Percentiles rank a stretch among this genome's conserved stretches.
Evolutionary conservation across 2,797 vertebrate species (phyloP).

Genomic region (Huso huso): DNA sequence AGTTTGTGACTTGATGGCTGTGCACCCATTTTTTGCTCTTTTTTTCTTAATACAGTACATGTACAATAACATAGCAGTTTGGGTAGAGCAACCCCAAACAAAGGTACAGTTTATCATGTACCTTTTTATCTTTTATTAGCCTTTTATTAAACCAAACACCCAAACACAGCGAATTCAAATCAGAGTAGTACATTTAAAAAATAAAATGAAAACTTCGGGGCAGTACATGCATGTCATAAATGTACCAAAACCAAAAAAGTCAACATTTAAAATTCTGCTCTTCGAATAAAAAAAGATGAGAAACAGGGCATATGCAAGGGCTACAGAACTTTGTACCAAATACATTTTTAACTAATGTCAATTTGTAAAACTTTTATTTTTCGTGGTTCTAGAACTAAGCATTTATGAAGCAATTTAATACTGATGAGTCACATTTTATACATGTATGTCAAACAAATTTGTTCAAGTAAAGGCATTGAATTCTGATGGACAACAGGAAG

Average conservation of each 20-base stretch:
- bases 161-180: conserved; percentile 2
- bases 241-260: conserved; percentile 5
- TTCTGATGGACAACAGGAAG: conserved; percentile 1
- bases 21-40: conserved; percentile 1
- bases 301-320: background rate
- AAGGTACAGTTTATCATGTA: conserved; percentile 4
- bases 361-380: background rate
- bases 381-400: background rate
- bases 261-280: conserved; percentile 6
- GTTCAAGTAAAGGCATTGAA: background rate
- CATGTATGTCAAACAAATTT: conserved; percentile 1
- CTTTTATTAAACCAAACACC: background rate
- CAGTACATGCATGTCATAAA: background rate
- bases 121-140: background rate
- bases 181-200: conserved; percentile 6
- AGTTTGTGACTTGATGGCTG: conserved; percentile 15
- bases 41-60: conserved; percentile 13
- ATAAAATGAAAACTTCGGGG: background rate
- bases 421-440: background rate
- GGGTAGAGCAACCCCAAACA: conserved; percentile 9
- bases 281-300: conserved; percentile 2
- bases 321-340: conserved; percentile 2
- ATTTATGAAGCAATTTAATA: background rate
- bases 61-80: conserved; percentile 4
- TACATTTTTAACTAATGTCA: conserved; percentile 2